These are phyloP conservation scores for Slavum lentiscoides DNA, from an alignment of 2,888 invertebrate species.

Conservation along the genomic window DNA sequence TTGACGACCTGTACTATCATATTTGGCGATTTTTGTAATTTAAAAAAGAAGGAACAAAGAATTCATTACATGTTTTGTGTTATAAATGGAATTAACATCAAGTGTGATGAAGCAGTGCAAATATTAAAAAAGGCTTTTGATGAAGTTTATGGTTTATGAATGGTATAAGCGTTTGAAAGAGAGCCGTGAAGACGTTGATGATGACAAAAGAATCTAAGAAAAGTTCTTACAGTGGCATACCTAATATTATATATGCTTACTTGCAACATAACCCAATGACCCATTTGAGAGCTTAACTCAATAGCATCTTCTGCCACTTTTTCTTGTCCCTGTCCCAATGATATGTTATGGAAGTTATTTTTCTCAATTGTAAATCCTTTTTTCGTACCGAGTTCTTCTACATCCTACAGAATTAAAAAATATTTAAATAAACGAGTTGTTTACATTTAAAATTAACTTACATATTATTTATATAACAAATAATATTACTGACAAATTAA, in stretches of 20 bases:
- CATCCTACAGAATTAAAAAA: slow-evolving; percentile 66
- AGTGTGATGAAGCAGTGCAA: no score
- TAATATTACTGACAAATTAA: background rate
- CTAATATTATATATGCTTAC: slow-evolving; percentile 57
- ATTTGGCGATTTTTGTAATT: no score
- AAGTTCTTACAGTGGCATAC: no score
- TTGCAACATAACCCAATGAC: slow-evolving; percentile 89
- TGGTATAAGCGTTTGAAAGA: no score
- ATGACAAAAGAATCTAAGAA: no score
- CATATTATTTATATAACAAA: background rate
- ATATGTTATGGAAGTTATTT: slow-evolving; percentile 88
- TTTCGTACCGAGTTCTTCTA: slow-evolving; percentile 81
- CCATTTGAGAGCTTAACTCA: slow-evolving; percentile 72
- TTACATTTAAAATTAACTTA: background rate
- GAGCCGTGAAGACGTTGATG: no score
- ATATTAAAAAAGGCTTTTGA: no score
- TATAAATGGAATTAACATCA: no score
- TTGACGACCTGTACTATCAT: no score
- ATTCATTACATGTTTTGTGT: no score
- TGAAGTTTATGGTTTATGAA: no score
- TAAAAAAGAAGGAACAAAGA: no score
- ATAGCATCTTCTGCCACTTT: slow-evolving; percentile 87
- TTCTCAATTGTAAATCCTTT: slow-evolving; percentile 78
- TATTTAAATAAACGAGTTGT: background rate
- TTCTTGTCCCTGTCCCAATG: slow-evolving; percentile 93